These are phyloP conservation scores for Pantherophis vulpinus DNA, from an alignment of 2,797 vertebrate genomes.

Conservation along the genomic window DNA sequence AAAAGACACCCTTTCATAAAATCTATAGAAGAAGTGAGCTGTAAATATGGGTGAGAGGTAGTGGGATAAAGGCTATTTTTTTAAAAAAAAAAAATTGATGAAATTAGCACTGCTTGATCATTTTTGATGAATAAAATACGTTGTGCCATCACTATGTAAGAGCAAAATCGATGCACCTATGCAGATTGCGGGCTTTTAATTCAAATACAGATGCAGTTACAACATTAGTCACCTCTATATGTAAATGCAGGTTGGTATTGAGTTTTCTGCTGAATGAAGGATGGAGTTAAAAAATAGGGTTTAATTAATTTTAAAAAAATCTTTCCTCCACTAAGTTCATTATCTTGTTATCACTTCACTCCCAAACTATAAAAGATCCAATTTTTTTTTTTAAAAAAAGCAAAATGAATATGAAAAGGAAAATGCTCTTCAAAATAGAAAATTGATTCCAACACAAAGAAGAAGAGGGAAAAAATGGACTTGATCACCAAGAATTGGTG, in stretches of 20 bases:
- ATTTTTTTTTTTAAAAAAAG: neutral
- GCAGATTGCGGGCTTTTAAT: neutral
- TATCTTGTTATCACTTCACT: neutral
- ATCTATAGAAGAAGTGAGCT: conserved; percentile 1
- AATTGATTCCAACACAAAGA: neutral
- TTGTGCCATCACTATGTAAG: neutral
- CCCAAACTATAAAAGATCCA: neutral
- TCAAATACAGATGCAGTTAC: neutral
- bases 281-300: neutral
- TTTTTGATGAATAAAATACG: neutral
- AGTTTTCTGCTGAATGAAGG: neutral
- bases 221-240: neutral
- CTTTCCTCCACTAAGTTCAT: neutral
- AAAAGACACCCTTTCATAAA: conserved; percentile 25
- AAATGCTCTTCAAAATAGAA: conserved; percentile 10
- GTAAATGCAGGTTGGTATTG: neutral
- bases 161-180: neutral
- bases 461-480: neutral
- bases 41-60: conserved; percentile 13
- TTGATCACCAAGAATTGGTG: neutral
- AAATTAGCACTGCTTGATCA: neutral
- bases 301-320: neutral
- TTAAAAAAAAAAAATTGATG: neutral
- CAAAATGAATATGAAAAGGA: neutral
- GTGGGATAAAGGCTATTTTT: neutral